phyloP scores from a whole-genome alignment of 2,113 vertebrate species.

The Maccullochella peelii region DNA sequence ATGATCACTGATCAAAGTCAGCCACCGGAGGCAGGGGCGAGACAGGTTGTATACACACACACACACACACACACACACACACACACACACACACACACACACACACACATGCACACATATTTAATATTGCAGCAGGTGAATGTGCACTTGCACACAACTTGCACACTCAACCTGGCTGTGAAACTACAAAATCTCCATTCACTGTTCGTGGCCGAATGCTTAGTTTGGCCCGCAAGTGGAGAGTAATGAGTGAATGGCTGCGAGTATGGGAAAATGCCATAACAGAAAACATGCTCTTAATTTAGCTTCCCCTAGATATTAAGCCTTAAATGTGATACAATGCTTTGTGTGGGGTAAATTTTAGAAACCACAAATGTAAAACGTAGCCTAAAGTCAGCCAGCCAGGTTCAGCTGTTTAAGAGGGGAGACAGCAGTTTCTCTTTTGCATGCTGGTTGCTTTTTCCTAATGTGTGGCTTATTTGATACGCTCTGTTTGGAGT shows the following conservation, averaged over 20 bases:
- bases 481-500: constrained; percentile 77
- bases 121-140: constrained; percentile 63
- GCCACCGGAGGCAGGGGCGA: constrained; percentile 82
- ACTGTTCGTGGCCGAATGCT: constrained; percentile 18
- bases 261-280: constrained; percentile 26
- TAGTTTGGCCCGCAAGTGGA: constrained; percentile 2
- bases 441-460: constrained; percentile 64
- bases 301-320: constrained; percentile 16
- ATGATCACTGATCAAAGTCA: constrained; percentile 87
- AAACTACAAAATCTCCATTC: constrained; percentile 42
- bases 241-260: constrained; percentile 29
- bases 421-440: constrained; percentile 44
- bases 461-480: constrained; percentile 72
- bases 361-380: constrained; percentile 44
- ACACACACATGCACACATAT: constrained; percentile 1
- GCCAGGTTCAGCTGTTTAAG: constrained; percentile 54
- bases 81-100: constrained; percentile 4
- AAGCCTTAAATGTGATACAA: constrained; percentile 36
- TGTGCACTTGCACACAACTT: constrained; percentile 57
- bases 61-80: constrained; percentile 19
- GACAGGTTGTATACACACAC: constrained; percentile 75
- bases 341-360: constrained; percentile 35
- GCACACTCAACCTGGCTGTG: constrained; percentile 43
- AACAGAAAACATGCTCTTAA: constrained; percentile 34
- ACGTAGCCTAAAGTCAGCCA: constrained; percentile 44